Percentiles rank a stretch among this genome's conserved stretches.
These are phyloP conservation scores for Aleadryas rufinucha DNA, from an alignment of 2,113 vertebrate species.

Conservation along the genomic window DNA sequence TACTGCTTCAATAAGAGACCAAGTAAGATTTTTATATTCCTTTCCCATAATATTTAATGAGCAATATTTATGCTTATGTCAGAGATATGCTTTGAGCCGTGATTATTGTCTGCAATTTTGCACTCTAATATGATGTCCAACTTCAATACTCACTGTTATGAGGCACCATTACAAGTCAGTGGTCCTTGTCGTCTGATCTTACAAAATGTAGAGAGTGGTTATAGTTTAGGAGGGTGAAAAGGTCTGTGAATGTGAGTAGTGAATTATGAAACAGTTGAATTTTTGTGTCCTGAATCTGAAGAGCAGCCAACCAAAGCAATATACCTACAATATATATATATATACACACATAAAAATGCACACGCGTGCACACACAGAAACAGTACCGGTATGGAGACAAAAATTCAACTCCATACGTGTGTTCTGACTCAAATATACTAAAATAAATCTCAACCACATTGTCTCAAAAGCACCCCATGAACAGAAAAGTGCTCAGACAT, in stretches of 20 bases:
- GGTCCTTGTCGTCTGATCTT: neutral
- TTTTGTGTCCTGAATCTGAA: constrained; percentile 1
- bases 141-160: neutral
- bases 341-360: neutral
- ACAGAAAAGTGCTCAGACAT: neutral
- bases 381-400: neutral
- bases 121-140: neutral
- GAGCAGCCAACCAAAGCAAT: neutral
- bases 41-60: constrained; percentile 51
- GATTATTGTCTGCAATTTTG: constrained; percentile 27
- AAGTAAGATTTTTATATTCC: constrained; percentile 25
- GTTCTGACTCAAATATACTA: neutral
- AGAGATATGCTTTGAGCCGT: neutral
- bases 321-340: neutral
- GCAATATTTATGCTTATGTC: constrained; percentile 30
- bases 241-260: neutral
- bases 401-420: fast-evolving
- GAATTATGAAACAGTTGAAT: constrained; percentile 15
- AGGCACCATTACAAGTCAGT: neutral
- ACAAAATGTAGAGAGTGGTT: neutral
- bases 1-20: neutral
- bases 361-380: fast-evolving
- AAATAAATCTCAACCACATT: neutral
- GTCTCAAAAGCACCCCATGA: neutral
- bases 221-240: neutral